Percentiles rank a stretch among this genome's conserved stretches.
These are phyloP conservation scores for Lasioglossum malachurum DNA, from an alignment of 2,888 invertebrate species.

Conservation along the genomic window DNA sequence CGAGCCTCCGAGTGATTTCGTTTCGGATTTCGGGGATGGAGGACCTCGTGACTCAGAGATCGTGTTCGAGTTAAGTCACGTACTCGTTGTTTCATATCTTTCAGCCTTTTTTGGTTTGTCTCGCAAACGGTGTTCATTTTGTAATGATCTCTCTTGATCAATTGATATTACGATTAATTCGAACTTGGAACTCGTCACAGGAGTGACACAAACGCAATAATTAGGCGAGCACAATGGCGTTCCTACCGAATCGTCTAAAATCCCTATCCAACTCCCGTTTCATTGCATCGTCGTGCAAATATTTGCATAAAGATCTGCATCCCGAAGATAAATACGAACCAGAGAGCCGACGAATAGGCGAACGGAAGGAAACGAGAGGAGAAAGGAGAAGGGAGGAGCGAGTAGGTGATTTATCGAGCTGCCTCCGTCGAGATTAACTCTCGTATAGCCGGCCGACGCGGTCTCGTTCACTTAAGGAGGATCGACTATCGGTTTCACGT, in stretches of 20 bases:
- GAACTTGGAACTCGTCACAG: no score
- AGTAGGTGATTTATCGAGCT: conserved; percentile 65
- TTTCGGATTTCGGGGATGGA: background rate
- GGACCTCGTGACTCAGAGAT: background rate
- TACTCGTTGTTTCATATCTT: background rate
- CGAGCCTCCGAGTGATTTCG: background rate
- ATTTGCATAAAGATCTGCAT: background rate
- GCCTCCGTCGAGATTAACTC: conserved; percentile 67
- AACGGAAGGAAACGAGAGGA: background rate
- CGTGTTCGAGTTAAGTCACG: background rate
- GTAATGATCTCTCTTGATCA: background rate
- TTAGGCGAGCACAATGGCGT: background rate
- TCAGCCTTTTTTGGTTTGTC: background rate
- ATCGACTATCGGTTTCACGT: conserved; percentile 60
- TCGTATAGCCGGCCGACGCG: conserved; percentile 21
- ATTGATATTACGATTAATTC: no score
- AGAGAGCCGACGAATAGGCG: background rate
- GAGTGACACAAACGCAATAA: background rate
- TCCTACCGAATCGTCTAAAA: background rate
- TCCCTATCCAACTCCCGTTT: background rate
- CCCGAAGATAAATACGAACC: background rate
- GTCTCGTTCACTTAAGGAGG: conserved; percentile 38
- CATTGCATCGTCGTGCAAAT: background rate
- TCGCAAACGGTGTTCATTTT: background rate
- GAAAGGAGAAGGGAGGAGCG: conserved; percentile 11